These are phyloP conservation scores for Philonicus albiceps DNA, from an alignment of 2,888 invertebrate species.

Conservation along the genomic window DNA sequence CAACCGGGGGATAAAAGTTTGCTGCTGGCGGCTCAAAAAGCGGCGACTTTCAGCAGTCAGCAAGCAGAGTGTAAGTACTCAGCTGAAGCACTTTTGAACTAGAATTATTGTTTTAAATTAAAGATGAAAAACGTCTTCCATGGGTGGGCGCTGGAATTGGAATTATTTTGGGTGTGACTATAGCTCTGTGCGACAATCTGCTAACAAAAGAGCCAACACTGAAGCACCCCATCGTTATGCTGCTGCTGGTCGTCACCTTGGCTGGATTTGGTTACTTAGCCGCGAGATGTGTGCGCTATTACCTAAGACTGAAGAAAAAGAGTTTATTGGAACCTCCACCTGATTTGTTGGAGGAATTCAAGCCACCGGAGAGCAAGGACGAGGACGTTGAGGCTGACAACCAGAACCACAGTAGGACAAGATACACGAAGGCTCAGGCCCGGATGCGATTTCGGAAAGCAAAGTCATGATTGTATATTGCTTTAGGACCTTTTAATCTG, in stretches of 20 bases:
- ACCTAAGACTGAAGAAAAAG: constrained; percentile 65
- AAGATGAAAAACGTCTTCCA: constrained; percentile 75
- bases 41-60: constrained; percentile 69
- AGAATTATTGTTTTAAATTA: constrained; percentile 53
- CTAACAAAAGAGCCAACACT: constrained; percentile 71
- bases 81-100: not conserved
- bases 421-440: constrained; percentile 79
- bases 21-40: constrained; percentile 69
- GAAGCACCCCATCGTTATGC: constrained; percentile 77
- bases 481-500: not conserved
- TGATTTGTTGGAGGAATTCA: constrained; percentile 60
- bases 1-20: constrained; percentile 73
- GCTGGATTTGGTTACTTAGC: constrained; percentile 73
- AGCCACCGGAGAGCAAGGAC: constrained; percentile 32
- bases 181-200: constrained; percentile 75
- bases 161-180: constrained; percentile 71
- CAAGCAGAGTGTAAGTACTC: constrained; percentile 67
- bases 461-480: constrained; percentile 65
- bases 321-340: constrained; percentile 66
- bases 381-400: constrained; percentile 52
- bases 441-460: constrained; percentile 78
- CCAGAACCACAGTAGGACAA: constrained; percentile 54
- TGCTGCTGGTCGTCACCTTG: constrained; percentile 72
- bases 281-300: constrained; percentile 69
- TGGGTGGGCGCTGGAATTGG: constrained; percentile 80